Evolutionary conservation across 2,888 invertebrate genomes (phyloP).

Genomic region (Acanthacorydalis orientalis): DNA sequence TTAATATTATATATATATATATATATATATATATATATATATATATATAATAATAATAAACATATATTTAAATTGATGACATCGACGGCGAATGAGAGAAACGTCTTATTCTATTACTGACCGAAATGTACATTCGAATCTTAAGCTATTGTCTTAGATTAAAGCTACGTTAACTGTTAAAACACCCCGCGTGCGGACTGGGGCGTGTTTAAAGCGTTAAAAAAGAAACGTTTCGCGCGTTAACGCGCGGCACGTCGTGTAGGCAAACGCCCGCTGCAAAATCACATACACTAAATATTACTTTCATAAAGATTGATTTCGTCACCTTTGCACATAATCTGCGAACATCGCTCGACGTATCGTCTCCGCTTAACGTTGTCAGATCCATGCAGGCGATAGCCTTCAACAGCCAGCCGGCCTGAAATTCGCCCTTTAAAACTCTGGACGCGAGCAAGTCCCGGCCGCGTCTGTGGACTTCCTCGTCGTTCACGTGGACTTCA

Average conservation of each 20-base stretch:
- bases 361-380: conserved; percentile 79
- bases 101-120: too few species aligned
- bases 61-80: too few species aligned
- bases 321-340: conserved; percentile 65
- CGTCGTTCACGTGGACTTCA: conserved; percentile 34
- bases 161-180: too few species aligned
- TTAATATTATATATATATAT: not conserved
- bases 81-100: too few species aligned
- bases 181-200: not conserved
- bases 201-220: too few species aligned
- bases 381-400: conserved; percentile 80
- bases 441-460: conserved; percentile 27
- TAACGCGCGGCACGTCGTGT: not conserved
- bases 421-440: conserved; percentile 28
- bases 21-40: not conserved
- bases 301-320: too few species aligned
- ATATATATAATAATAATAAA: too few species aligned
- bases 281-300: too few species aligned
- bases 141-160: too few species aligned
- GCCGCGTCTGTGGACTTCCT: conserved; percentile 36
- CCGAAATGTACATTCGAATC: too few species aligned
- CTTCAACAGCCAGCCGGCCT: conserved; percentile 60
- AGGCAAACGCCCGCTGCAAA: too few species aligned
- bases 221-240: conserved; percentile 6
- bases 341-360: conserved; percentile 57